Percentiles rank a stretch among this genome's conserved stretches.
phyloP scores from a whole-genome alignment of 2,797 vertebrate genomes.

The Hipposideros larvatus region DNA sequence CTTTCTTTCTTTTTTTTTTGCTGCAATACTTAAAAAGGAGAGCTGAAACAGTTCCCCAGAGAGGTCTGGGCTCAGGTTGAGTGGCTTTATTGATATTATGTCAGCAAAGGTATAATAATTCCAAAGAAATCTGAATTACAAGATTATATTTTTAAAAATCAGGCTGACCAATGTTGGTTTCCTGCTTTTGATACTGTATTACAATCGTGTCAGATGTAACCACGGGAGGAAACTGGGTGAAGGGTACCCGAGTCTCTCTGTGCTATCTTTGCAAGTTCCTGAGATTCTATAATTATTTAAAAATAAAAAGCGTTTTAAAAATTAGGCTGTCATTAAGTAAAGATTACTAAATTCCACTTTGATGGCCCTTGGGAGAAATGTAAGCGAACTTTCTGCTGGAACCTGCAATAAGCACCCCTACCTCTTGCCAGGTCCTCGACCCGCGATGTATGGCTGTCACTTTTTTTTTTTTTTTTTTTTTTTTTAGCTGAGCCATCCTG shows the following conservation, averaged over 20 bases:
- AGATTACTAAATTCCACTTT: background rate
- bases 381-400: background rate
- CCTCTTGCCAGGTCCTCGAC: background rate
- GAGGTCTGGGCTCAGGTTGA: background rate
- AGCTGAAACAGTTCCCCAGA: background rate
- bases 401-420: fast-evolving
- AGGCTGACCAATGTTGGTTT: fast-evolving
- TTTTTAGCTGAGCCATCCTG: too few species aligned
- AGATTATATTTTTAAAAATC: background rate
- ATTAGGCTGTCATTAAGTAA: background rate
- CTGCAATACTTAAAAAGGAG: background rate
- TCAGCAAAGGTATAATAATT: background rate
- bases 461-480: too few species aligned
- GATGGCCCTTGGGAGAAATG: background rate
- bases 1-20: too few species aligned
- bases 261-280: background rate
- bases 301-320: background rate
- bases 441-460: background rate
- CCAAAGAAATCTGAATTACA: background rate
- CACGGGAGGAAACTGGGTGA: background rate
- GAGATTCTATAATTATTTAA: background rate
- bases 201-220: background rate
- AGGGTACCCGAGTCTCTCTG: background rate
- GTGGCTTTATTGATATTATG: fast-evolving
- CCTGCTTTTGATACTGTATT: background rate